Evolutionary conservation across 2,797 vertebrate species (phyloP).

Genomic region (Esox lucius): DNA sequence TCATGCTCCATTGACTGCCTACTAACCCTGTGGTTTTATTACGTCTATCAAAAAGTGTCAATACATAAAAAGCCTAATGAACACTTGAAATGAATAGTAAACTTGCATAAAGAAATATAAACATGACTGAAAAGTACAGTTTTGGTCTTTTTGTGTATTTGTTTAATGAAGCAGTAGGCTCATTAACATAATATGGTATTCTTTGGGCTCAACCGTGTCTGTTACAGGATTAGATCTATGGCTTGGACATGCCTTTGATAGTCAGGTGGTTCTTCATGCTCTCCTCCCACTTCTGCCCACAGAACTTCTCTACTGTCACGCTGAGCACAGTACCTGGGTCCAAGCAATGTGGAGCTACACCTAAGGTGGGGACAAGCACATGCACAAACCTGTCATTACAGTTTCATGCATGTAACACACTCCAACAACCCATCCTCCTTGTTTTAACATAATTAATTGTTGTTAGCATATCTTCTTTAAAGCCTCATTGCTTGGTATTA

Average conservation of each 20-base stretch:
- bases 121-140: background rate
- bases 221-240: conserved; percentile 75
- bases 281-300: conserved; percentile 91
- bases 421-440: background rate
- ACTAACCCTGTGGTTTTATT: background rate
- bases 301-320: conserved; percentile 82
- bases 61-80: background rate
- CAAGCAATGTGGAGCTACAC: conserved; percentile 90
- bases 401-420: background rate
- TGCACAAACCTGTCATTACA: background rate
- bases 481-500: background rate
- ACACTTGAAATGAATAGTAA: background rate
- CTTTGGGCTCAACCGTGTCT: conserved; percentile 5
- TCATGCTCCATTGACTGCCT: background rate
- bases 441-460: background rate
- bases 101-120: background rate
- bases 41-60: background rate
- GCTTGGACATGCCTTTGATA: conserved; percentile 86
- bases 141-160: background rate
- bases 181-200: background rate
- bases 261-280: conserved; percentile 83
- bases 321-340: conserved; percentile 86
- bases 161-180: background rate
- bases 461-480: background rate
- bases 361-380: conserved; percentile 59